Base-by-base conservation (phyloP, 2,113 vertebrate genomes). In the Forbesichthys agassizii region DNA sequence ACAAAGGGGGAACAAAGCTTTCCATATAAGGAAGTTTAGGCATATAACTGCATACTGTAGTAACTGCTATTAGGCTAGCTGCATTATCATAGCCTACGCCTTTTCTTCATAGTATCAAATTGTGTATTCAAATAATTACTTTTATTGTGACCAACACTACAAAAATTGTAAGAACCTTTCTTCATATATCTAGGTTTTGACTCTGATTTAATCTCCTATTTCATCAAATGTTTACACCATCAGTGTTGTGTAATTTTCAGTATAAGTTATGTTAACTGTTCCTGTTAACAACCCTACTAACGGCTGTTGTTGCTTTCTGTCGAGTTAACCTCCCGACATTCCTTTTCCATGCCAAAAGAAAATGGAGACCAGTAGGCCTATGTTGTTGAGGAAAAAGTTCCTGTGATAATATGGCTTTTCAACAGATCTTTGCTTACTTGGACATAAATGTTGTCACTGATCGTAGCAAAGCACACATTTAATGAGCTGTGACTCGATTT, bases 381-480 rank as follows among this genome's bases (percentile, higher is more conserved):
- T 27, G n/a, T 48, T 18, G 52, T 75, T 57, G 69, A 64, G 66
- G 42, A 74, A 79, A 79, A 73, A 42, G 52, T 81, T 62, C 49
- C 53, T 65, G 64, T 82, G 69, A 68, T 78, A 83, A 78, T 88
- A 91, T 90, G 89, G 85, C 88, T 90, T 90, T 84, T 84, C 82
- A 74, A 64, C 77, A 63, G 56, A 27, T 65, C 66, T 78, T 76
- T 55, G 64, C 79, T 81, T 20, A 74, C 54, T 78, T 79, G 68
- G 57, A 76, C 71, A 67, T 77, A 46, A 77, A 73, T 69, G 63
- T 85, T 62, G 63, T 85, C 66, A 72, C 59, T 71, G 57, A 16
- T 69, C 59, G 65, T 33, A 69, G 60, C 71, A 72, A 85, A 77
- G 67, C 71, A 27, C 63, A 70, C 78, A 59, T 16, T 51, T 18